Conservation (phyloP, 2,113 vertebrate genomes). For the Tragelaphus buxtoni region DNA sequence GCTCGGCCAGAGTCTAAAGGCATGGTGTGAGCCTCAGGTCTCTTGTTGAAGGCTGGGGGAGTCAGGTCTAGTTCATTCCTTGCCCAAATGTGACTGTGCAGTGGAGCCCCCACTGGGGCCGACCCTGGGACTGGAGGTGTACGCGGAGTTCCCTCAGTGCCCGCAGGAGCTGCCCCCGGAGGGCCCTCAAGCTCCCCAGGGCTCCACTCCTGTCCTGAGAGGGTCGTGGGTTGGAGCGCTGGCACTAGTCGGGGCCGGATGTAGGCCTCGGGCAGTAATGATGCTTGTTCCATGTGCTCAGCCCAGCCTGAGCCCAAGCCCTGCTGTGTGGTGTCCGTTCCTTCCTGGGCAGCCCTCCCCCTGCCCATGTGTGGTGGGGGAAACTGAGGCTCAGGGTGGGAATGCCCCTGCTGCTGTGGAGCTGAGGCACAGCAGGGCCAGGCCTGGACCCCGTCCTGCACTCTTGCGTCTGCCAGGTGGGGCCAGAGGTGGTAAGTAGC, state of each 20-base stretch:
- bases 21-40: neutral
- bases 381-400: neutral
- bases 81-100: neutral
- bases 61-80: too few species aligned
- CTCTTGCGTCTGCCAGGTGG: fast-evolving
- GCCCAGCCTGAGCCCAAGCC: neutral
- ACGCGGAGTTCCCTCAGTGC: neutral
- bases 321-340: neutral
- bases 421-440: neutral
- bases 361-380: neutral
- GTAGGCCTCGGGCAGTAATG: neutral
- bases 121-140: neutral
- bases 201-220: neutral
- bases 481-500: neutral
- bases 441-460: neutral
- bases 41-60: too few species aligned
- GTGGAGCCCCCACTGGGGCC: neutral
- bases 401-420: fast-evolving
- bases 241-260: neutral
- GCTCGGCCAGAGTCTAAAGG: neutral
- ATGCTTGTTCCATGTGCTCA: fast-evolving
- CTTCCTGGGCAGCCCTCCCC: neutral
- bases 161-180: neutral
- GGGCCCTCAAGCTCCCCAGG: fast-evolving
- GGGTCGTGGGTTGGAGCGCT: fast-evolving